Percentiles rank a stretch among this genome's conserved stretches.
phyloP scores from a whole-genome alignment of 2,888 invertebrate species.

The Lasiommata megera region DNA sequence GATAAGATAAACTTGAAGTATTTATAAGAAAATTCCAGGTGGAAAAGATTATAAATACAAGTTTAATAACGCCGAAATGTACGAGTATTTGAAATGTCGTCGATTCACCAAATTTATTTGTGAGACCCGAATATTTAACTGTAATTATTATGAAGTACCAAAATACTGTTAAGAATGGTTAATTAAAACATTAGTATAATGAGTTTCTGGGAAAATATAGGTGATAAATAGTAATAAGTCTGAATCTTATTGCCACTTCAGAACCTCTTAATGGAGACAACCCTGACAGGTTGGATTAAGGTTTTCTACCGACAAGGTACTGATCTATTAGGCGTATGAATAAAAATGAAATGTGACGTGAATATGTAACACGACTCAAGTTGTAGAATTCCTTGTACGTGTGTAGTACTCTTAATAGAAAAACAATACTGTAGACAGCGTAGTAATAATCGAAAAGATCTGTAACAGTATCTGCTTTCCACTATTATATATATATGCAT shows the following conservation, averaged over 20 bases:
- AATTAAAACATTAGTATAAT: too few species aligned
- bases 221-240: too few species aligned
- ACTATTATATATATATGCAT: too few species aligned
- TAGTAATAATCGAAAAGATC: background rate
- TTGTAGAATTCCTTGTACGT: constrained; percentile 3
- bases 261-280: background rate
- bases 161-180: too few species aligned
- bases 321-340: constrained; percentile 13
- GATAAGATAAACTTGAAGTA: background rate
- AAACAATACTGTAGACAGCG: background rate
- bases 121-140: background rate
- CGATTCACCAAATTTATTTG: background rate
- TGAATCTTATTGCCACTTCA: too few species aligned
- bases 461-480: too few species aligned
- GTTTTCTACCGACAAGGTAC: constrained; percentile 12
- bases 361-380: constrained; percentile 10
- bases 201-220: too few species aligned
- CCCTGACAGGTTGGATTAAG: constrained; percentile 5
- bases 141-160: too few species aligned
- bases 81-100: background rate
- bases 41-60: background rate
- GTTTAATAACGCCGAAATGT: background rate
- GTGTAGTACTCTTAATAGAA: background rate
- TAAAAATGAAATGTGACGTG: constrained; percentile 12
- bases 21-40: background rate